Evolutionary conservation across 2,113 vertebrate species (phyloP), one percentile per base, ranked within the genome.

Genomic region (Platichthys flesus): DNA sequence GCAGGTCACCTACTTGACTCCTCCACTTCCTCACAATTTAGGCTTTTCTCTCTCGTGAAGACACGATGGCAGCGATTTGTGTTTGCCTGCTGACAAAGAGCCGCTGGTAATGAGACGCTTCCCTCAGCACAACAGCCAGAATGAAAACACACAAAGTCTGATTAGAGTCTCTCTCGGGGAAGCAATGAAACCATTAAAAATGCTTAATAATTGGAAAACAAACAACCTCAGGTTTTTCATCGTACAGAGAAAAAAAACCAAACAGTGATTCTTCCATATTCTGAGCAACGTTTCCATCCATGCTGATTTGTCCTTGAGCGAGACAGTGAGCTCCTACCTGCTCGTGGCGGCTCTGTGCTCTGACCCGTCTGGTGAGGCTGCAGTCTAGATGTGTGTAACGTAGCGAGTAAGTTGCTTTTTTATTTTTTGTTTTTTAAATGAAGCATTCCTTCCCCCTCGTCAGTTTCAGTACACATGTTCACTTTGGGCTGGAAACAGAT

Each of bases 221-320:
- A 78, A 79, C 64, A 71, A 56, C 82, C 67, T 51, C 60, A 2
- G 71, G 67, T 74, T 56, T 84, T 51, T 54, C 10, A 72, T 77
- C 77, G 72, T 69, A 56, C 68, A 81, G 45, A 6, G 31, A 23
- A 55, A 49, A 60, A 56, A 56, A 24, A 24, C 24, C 42, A 74
- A 62, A 59, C 23, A n/a, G 20, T 52, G 6, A 26, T 9, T 74
- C 40, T 76, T 75, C 55, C 55, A 49, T 58, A 82, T 88, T 79
- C 26, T 14, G 2, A 71, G 28, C 51, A 57, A 59, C 26, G 56
- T 28, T 77, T 73, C 18, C 64, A 55, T 52, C 54, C 66, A 63
- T 71, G 65, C 59, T 51, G 66, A 67, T 81, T 66, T 76, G 63
- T 84, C 80, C 84, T 81, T 84, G 79, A 83, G 81, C 59, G 10